Percentiles rank a stretch among this genome's conserved stretches.
These are phyloP conservation scores for Dascyllus trimaculatus DNA, from an alignment of 2,113 vertebrate species.

Conservation along the genomic window DNA sequence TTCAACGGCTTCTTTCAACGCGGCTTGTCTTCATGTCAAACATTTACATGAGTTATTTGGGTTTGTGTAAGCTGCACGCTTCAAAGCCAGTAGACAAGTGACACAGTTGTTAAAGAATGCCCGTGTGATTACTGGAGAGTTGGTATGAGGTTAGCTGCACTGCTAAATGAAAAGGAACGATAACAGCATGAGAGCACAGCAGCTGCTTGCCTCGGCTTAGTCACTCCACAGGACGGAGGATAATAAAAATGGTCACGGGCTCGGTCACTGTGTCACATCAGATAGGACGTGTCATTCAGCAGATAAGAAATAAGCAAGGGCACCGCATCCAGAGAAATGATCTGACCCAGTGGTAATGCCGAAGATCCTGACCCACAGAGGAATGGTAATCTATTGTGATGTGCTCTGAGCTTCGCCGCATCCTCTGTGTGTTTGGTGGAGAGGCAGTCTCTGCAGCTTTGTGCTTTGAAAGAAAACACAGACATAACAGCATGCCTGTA, in stretches of 20 bases:
- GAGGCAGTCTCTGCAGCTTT: slow-evolving; percentile 33
- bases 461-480: slow-evolving; percentile 55
- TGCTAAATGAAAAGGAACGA: slow-evolving; percentile 72
- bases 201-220: slow-evolving; percentile 66
- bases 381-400: slow-evolving; percentile 57
- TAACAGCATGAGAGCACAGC: slow-evolving; percentile 66
- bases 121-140: slow-evolving; percentile 68
- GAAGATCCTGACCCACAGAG: slow-evolving; percentile 35
- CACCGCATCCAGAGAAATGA: slow-evolving; percentile 52
- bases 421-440: slow-evolving; percentile 17
- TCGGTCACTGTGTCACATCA: slow-evolving; percentile 67
- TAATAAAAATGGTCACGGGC: slow-evolving; percentile 57
- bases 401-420: slow-evolving; percentile 41
- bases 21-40: slow-evolving; percentile 62
- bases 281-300: slow-evolving; percentile 64
- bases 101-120: slow-evolving; percentile 75
- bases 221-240: slow-evolving; percentile 52
- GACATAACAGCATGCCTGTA: slow-evolving; percentile 44
- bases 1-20: slow-evolving; percentile 58
- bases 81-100: slow-evolving; percentile 70
- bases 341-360: slow-evolving; percentile 60
- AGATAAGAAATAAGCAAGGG: slow-evolving; percentile 45
- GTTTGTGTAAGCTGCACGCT: slow-evolving; percentile 64
- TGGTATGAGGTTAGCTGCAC: slow-evolving; percentile 53
- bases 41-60: slow-evolving; percentile 63